Evolutionary conservation across 1,140 invertebrate species (phyloP), one percentile per base, ranked within the genome.

Genomic region (Diplogasteroides magnus): DNA sequence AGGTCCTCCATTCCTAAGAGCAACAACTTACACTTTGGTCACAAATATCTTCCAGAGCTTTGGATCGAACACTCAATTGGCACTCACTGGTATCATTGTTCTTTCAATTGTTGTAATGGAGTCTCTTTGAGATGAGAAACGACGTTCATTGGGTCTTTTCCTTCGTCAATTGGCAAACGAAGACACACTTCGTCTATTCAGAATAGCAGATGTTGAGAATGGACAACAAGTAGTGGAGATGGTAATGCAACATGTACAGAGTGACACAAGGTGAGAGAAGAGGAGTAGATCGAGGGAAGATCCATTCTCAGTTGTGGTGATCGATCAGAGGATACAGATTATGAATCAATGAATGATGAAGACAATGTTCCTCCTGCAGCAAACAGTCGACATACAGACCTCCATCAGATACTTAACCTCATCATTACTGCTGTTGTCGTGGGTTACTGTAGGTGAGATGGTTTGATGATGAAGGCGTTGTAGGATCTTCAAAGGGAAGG

Each of bases 1-100:
- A 3, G 70, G 70, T 23, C 61, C 67, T 25, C 32, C 37, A 62
- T 69, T 71, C 31, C 60, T 72, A 27, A 2, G 67, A n/a, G 59
- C 32, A 28, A 55, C 66, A 2, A 64, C 69, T 31, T 72, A 61
- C 56, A 59, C 48, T 6, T 62, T 72, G 15, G 70, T 72, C 15
- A 71, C 64, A 31, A 72, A 72, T 48, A 61, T 72, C 27, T 72
- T 72, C 55, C 70, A 72, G 25, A 55, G 68, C 13, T 72, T 72
- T 37, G 70, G 70, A 19, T 37, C 66, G 19, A 71, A 72, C 31
- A 23, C 26, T 28, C 32, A 71, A 15, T 29, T 61, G 26, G 60
- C 27, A 68, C 61, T 68, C 62, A 59, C 26, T 37, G 67, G 67
- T 68, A 31, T n/a, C n/a, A n/a, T n/a, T n/a, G n/a, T n/a, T n/a